Base-by-base conservation (phyloP, 2,797 vertebrate genomes). In the Paguma larvata region DNA sequence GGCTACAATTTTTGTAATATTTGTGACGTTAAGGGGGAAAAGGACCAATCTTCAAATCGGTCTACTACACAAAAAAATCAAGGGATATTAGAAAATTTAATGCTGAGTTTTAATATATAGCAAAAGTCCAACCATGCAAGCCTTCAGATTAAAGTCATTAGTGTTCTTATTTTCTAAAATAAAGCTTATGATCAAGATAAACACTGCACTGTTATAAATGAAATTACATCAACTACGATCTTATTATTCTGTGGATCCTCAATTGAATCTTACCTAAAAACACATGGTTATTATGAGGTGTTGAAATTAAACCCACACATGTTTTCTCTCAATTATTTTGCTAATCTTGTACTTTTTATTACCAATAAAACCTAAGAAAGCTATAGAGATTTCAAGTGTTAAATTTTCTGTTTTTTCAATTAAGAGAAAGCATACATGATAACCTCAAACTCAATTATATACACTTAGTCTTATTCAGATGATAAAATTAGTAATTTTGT, bases 361-460 rank as follows among this genome's bases (percentile, higher is more conserved):
- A 38, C 5, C 51, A 91, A 15, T 79, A 41, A 78, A 85, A 79
- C 27, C 80, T 85, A 89, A 85, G 51, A 59, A 70, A 78, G 41
- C n/a, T 38, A 72, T 30, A 38, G 80, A 72, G 46, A 65, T 83
- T 84, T 82, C 68, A 77, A 92, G 48, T 48, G 38, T 53, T 44
- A 85, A 85, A 79, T 85, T 56, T 85, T 85, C 65, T 80, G 34
- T 90, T 93, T 85, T 85, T 78, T 88, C 44, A 77, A 53, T 93
- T 59, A 78, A 89, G 38, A 77, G 62, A 95, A 79, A 93, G 41
- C 53, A 38, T 34, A 85, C 25, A 51, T 23, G 44, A 84, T 87
- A 89, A 85, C 15, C 32, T 19, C 46, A 94, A 82, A 16, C 44
- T 32, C 46, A 92, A 53, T 48, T 89, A 85, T n/a, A 67, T 32